Conservation (phyloP, 1,140 invertebrate species). For the Lasioglossum baleicum region DNA sequence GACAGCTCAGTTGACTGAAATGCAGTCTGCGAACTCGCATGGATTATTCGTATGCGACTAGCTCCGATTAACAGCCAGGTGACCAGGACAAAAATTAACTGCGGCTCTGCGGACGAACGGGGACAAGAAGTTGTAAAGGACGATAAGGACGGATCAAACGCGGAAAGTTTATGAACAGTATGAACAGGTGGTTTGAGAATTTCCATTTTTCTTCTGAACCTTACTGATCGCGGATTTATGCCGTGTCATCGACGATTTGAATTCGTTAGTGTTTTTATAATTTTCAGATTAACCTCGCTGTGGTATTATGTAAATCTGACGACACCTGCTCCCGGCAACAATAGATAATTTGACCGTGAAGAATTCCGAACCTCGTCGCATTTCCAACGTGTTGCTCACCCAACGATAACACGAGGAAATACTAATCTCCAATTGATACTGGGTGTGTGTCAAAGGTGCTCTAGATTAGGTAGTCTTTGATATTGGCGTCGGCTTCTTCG, state of each 20-base stretch:
- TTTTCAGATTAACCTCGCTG: slow-evolving; percentile 28
- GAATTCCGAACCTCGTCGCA: background rate
- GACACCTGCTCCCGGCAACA: background rate
- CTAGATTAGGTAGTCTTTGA: background rate
- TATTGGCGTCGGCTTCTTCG: background rate
- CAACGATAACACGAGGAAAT: background rate
- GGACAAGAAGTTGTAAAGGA: background rate
- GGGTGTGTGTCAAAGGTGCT: background rate
- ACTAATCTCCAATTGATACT: background rate
- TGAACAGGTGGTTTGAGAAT: slow-evolving; percentile 20
- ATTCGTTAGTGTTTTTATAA: slow-evolving; percentile 22
- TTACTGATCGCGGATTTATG: slow-evolving; percentile 23
- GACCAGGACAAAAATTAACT: background rate
- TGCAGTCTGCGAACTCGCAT: slow-evolving; percentile 30
- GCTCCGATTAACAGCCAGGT: background rate
- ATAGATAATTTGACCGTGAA: background rate
- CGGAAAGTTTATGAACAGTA: slow-evolving; percentile 5
- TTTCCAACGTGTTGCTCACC: background rate
- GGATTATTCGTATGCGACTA: background rate
- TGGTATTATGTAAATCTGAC: background rate
- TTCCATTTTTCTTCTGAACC: slow-evolving; percentile 28
- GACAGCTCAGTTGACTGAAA: slow-evolving; percentile 53
- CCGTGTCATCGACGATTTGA: background rate
- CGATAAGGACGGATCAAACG: slow-evolving; percentile 8
- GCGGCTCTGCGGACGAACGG: background rate